phyloP scores from a whole-genome alignment of 2,888 invertebrate species.

The Apamea sordens region DNA sequence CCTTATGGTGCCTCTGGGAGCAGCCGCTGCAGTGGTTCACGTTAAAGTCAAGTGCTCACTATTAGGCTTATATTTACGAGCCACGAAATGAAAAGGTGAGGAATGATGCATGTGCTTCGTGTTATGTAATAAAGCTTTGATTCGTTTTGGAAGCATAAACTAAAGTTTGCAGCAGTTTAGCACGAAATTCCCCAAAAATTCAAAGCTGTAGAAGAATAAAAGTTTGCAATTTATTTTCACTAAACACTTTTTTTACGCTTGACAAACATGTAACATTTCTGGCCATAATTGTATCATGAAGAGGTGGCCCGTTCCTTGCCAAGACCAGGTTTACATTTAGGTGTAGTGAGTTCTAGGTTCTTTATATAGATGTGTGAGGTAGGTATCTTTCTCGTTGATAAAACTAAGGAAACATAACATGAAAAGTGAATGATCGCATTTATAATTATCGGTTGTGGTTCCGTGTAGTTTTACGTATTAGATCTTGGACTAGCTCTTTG shows the following conservation, averaged over 20 bases:
- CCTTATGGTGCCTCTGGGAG: constrained; percentile 46
- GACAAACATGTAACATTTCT: background rate
- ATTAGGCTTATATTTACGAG: constrained; percentile 38
- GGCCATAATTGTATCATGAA: background rate
- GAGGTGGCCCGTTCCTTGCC: too few relatives aligned
- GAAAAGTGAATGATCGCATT: background rate
- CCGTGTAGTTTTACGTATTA: too few relatives aligned
- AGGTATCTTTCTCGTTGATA: background rate
- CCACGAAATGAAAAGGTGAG: constrained; percentile 20
- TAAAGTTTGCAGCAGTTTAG: background rate
- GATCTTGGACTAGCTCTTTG: constrained; percentile 3
- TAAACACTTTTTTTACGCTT: background rate
- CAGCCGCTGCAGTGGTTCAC: constrained; percentile 34
- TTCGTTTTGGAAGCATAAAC: background rate
- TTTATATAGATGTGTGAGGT: background rate
- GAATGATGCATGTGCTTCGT: constrained; percentile 2
- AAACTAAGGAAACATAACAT: background rate
- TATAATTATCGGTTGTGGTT: background rate
- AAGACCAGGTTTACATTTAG: background rate
- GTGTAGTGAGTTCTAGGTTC: background rate
- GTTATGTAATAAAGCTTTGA: background rate
- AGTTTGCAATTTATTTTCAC: constrained; percentile 1
- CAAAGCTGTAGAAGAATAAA: background rate
- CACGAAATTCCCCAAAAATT: background rate
- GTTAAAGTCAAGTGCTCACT: constrained; percentile 15